phyloP scores from a whole-genome alignment of 2,113 vertebrate genomes.

The Elachura formosa region DNA sequence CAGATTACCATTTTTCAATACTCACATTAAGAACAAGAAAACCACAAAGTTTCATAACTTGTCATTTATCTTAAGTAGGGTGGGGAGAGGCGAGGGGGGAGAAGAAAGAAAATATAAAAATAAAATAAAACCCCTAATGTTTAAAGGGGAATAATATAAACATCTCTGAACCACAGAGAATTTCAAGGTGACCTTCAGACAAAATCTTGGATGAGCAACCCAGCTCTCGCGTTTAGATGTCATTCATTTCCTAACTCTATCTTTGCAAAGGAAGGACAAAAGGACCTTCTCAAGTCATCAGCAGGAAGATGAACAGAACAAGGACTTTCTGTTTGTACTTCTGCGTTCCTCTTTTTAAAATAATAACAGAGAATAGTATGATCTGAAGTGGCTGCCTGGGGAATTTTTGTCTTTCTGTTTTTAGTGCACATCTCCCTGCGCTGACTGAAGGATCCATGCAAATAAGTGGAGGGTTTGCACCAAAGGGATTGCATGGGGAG shows the following conservation, averaged over 20 bases:
- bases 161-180: not conserved
- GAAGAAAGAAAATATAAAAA: not conserved
- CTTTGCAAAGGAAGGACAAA: not conserved
- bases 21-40: slow-evolving; percentile 11
- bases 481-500: fast-evolving
- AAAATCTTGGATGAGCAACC: not conserved
- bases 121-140: not conserved
- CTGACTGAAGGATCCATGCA: not conserved
- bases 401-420: not conserved
- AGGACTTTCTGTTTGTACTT: slow-evolving; percentile 13
- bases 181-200: slow-evolving; percentile 32
- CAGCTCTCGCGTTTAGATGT: not conserved
- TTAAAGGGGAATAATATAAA: not conserved
- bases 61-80: not conserved
- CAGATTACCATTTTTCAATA: not conserved
- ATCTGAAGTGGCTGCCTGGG: slow-evolving; percentile 8
- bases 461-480: not conserved
- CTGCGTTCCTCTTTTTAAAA: not conserved
- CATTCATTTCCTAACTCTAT: not conserved
- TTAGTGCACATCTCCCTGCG: not conserved
- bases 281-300: not conserved
- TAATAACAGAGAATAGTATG: not conserved
- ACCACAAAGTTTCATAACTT: slow-evolving; percentile 18
- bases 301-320: not conserved
- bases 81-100: fast-evolving